phyloP scores from a whole-genome alignment of 2,888 invertebrate species.

The Leptinotarsa peninsularis region DNA sequence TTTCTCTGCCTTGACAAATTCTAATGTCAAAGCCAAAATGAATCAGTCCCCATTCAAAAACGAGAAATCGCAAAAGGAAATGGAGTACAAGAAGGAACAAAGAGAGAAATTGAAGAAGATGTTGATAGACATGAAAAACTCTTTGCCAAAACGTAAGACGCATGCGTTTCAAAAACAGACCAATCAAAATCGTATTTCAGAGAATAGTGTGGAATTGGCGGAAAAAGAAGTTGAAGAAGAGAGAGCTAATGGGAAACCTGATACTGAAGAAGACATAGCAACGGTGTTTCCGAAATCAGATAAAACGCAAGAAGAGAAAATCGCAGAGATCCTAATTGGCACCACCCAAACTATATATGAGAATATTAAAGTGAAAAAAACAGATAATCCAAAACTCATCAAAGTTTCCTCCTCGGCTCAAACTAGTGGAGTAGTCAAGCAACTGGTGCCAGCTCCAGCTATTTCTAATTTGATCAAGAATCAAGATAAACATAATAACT shows the following conservation, averaged over 20 bases:
- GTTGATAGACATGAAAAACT: conserved; percentile 83
- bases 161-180: conserved; percentile 58
- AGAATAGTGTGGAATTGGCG: conserved; percentile 60
- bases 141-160: conserved; percentile 72
- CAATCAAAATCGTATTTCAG: conserved; percentile 59
- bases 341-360: conserved; percentile 65
- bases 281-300: conserved; percentile 24
- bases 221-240: conserved; percentile 44
- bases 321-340: conserved; percentile 62
- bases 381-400: conserved; percentile 60
- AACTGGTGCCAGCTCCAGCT: conserved; percentile 54
- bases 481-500: conserved; percentile 54
- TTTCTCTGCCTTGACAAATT: conserved; percentile 61
- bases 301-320: conserved; percentile 56
- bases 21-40: conserved; percentile 66
- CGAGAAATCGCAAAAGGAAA: conserved; percentile 29
- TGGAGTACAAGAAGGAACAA: conserved; percentile 66
- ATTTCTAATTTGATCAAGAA: conserved; percentile 48
- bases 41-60: conserved; percentile 58
- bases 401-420: conserved; percentile 73
- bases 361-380: conserved; percentile 65
- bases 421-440: conserved; percentile 69
- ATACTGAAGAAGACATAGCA: conserved; percentile 35
- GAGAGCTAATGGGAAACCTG: conserved; percentile 36
- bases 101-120: conserved; percentile 76